These are phyloP conservation scores for Leistus spinibarbis DNA, from an alignment of 2,888 invertebrate species.

Conservation along the genomic window DNA sequence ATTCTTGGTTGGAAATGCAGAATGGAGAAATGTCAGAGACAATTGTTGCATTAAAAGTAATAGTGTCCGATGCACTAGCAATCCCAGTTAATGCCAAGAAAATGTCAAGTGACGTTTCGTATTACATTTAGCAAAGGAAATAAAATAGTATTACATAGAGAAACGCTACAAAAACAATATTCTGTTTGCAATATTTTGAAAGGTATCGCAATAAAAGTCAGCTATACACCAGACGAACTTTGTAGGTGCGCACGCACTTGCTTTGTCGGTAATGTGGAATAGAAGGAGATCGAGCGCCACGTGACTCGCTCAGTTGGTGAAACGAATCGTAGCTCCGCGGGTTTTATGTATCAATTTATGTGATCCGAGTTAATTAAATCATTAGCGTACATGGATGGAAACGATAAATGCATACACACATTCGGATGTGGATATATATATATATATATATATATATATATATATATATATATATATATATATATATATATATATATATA, in stretches of 20 bases:
- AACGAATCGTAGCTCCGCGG: not conserved
- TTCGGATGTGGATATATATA: not conserved
- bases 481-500: not conserved
- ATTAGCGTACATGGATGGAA: conserved; percentile 33
- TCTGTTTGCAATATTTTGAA: not conserved
- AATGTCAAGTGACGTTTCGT: not conserved
- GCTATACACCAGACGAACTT: not conserved
- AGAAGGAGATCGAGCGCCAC: not conserved
- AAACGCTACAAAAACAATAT: not conserved
- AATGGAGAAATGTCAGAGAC: not conserved
- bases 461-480: not conserved
- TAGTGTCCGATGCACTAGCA: not conserved
- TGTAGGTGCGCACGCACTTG: not conserved
- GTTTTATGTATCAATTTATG: conserved; percentile 36
- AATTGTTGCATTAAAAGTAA: conserved; percentile 5
- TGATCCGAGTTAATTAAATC: conserved; percentile 38
- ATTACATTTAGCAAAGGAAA: not conserved
- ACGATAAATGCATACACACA: not conserved
- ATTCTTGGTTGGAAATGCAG: not conserved
- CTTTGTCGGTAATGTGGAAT: not conserved
- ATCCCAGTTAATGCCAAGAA: not conserved
- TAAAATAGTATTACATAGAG: not conserved
- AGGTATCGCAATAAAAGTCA: not conserved
- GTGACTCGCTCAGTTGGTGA: not conserved
- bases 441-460: not conserved